These are phyloP conservation scores for Drosophila acutilabella DNA, from an alignment of 2,888 invertebrate genomes.

Conservation along the genomic window DNA sequence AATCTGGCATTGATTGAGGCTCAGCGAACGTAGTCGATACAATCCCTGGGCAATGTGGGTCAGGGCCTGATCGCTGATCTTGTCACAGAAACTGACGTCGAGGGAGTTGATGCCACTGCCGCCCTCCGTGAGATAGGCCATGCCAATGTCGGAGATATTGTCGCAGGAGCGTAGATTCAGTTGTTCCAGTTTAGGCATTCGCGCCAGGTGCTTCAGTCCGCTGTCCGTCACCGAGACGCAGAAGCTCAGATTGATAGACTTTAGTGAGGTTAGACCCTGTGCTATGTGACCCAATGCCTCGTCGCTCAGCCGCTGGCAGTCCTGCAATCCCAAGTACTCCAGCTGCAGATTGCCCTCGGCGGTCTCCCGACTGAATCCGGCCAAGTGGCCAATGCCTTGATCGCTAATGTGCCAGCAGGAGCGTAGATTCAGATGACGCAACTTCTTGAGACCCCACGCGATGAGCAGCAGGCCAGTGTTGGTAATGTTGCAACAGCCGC, in stretches of 20 bases:
- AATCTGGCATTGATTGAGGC: conserved; percentile 95
- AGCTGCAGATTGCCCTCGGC: conserved; percentile 90
- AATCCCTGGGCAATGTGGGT: conserved; percentile 96
- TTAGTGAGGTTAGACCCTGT: conserved; percentile 91
- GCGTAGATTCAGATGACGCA: conserved; percentile 93
- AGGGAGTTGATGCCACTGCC: conserved; percentile 92
- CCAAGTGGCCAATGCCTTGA: conserved; percentile 94
- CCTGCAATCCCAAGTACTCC: conserved; percentile 95
- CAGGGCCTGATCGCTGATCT: conserved; percentile 95
- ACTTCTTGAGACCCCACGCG: conserved; percentile 94
- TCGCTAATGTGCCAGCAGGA: conserved; percentile 98
- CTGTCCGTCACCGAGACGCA: conserved; percentile 97
- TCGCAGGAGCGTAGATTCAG: conserved; percentile 96
- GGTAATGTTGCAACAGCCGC: conserved; percentile 96
- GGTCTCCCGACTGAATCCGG: conserved; percentile 89
- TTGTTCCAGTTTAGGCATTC: conserved; percentile 93
- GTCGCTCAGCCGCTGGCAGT: conserved; percentile 97
- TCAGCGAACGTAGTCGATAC: conserved; percentile 92
- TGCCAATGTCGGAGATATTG: conserved; percentile 96
- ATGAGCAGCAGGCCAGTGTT: conserved; percentile 94
- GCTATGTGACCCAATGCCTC: conserved; percentile 95
- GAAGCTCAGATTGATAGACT: conserved; percentile 96
- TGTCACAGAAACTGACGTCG: conserved; percentile 98
- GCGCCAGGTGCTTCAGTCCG: conserved; percentile 94
- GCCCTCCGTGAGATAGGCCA: conserved; percentile 96